Base-by-base conservation (phyloP, 2,888 invertebrate genomes). In the Ptilodon capucinus region DNA sequence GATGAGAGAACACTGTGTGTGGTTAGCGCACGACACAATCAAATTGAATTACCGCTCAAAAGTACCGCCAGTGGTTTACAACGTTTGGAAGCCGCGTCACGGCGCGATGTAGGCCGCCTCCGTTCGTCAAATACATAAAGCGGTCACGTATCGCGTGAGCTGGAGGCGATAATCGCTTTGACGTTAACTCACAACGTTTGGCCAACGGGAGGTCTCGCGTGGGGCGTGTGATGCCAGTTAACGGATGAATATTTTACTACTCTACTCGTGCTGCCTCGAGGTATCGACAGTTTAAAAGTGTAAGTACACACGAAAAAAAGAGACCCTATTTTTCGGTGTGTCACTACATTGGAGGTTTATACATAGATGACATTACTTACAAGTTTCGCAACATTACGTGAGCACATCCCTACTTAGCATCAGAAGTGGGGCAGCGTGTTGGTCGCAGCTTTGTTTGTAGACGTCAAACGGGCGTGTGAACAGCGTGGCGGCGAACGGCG, bases 381-480 rank as follows among this genome's bases (percentile, higher is more conserved):
- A 13, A 35, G 35, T 16, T 35, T 35, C 17, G 35, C 17, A 35
- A 35, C 16, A 17, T 8, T 2, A 18, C 17, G 35, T 11, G 4
- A 17, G 17, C 35, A 17, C 9, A 14, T 35, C 35, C 35, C 9
- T 16, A 4, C 16, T 35, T 35, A 18, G 17, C 35, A 17, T 35
- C 35, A 35, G 35, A 35, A 35, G 35, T 35, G 18, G 35, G 35
- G 8, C 35, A 35, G 35, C 35, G 17, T 17, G 35, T 35, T 17
- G 17, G 35, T 35, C 17, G 18, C 35, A 35, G 35, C 17, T 35
- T 35, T 17, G 35, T 35, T 18, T 11, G 35, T 35, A 17, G 35
- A 17, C 35, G 35, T 17, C 35, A 35, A 17, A 35, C 35, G 35
- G 18, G 41, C 30, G 41, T 41, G 41, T 41, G 18, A 30, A 32